These are phyloP conservation scores for Aphrophora alni DNA, from an alignment of 2,888 invertebrate genomes.

Conservation along the genomic window DNA sequence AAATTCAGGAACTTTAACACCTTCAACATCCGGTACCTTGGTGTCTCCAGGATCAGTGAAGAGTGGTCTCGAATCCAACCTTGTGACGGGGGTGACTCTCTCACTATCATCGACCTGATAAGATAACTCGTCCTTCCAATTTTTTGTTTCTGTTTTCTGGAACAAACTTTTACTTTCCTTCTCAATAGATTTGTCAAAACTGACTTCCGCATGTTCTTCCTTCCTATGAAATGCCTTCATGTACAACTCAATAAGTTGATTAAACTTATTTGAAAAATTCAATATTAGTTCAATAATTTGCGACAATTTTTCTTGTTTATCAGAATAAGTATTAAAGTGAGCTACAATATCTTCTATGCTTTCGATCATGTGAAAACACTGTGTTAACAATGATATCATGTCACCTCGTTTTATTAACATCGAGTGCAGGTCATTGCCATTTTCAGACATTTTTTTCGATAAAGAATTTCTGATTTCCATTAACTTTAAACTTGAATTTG, in stretches of 20 bases:
- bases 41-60: conserved; percentile 34
- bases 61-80: conserved; percentile 29
- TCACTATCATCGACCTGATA: conserved; percentile 41
- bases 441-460: background rate
- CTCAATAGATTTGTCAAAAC: background rate
- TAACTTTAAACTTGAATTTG: background rate
- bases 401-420: background rate
- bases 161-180: background rate
- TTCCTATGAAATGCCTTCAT: background rate
- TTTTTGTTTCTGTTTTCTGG: background rate
- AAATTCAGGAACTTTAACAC: conserved; percentile 61
- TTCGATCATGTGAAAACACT: background rate
- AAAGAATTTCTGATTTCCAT: background rate
- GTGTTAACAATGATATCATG: background rate
- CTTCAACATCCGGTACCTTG: conserved; percentile 52
- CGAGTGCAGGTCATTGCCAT: background rate
- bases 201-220: background rate
- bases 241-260: background rate
- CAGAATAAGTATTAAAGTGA: background rate
- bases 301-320: background rate
- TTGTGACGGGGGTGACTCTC: conserved; percentile 28
- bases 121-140: conserved; percentile 32
- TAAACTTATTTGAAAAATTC: background rate
- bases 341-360: background rate
- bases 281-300: background rate